phyloP scores from a whole-genome alignment of 2,113 vertebrate genomes.

The Rhinolophus sinicus region DNA sequence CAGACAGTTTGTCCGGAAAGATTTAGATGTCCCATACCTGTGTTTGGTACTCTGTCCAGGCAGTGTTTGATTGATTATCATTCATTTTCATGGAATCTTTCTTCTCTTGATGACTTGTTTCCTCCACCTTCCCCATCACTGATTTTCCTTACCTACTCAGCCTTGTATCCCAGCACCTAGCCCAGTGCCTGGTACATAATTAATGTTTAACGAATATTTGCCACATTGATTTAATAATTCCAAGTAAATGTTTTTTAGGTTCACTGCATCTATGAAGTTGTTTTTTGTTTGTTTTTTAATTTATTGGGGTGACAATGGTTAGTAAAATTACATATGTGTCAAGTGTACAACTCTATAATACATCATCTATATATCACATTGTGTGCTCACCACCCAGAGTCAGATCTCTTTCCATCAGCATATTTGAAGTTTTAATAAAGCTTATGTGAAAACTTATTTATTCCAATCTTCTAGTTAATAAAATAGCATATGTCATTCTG shows the following conservation, averaged over 20 bases:
- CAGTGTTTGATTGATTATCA: background rate
- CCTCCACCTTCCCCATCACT: accelerated
- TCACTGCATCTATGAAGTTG: background rate
- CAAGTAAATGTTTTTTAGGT: background rate
- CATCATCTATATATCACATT: too few relatives aligned
- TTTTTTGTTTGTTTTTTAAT: too few relatives aligned
- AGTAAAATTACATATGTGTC: too few relatives aligned
- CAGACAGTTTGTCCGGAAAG: background rate
- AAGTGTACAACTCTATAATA: too few relatives aligned
- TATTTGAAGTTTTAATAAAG: background rate
- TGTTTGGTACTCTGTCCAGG: background rate
- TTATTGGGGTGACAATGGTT: too few relatives aligned
- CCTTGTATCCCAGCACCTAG: background rate
- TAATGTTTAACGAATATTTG: background rate
- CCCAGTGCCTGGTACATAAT: background rate
- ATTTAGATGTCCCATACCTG: background rate
- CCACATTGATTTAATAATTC: background rate
- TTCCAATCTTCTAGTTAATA: background rate
- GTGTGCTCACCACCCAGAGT: too few relatives aligned
- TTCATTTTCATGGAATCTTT: background rate
- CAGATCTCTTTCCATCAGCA: too few relatives aligned
- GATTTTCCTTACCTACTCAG: background rate
- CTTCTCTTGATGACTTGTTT: background rate
- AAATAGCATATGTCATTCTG: background rate
- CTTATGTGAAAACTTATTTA: background rate